A percentile compares a stretch with the other conserved stretches of the same genome.
Conservation (phyloP, 1,140 invertebrate genomes). For the Drosophila murphyi region DNA sequence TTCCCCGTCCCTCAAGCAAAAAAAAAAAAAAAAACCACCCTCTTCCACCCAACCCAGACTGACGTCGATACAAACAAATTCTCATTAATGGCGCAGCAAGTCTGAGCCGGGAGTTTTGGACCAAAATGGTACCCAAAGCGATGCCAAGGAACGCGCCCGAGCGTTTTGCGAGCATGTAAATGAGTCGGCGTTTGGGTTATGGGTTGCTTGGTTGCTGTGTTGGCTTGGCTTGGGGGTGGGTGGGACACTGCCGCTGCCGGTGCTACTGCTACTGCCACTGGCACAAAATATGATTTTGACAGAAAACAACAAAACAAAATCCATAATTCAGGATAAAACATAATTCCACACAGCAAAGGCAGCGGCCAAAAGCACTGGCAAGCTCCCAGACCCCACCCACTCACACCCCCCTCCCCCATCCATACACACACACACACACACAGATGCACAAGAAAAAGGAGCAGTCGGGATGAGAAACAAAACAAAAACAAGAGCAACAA, state of each 20-base stretch:
- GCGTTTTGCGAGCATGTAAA: constrained; percentile 71
- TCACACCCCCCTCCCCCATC: too few species aligned
- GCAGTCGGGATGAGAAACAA: constrained; percentile 53
- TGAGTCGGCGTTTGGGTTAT: constrained; percentile 65
- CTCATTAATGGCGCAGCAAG: constrained; percentile 73
- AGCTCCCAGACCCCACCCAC: background rate
- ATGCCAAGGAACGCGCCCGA: constrained; percentile 41
- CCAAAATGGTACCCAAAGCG: constrained; percentile 62
- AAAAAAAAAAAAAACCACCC: too few species aligned
- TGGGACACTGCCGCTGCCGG: constrained; percentile 4
- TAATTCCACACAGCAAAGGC: constrained; percentile 75
- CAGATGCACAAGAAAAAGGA: constrained; percentile 72
- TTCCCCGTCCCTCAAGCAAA: too few species aligned
- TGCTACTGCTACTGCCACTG: constrained; percentile 22
- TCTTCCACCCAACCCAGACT: constrained; percentile 41
- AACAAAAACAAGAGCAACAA: constrained; percentile 34
- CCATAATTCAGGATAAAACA: constrained; percentile 84
- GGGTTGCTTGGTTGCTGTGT: background rate
- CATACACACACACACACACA: constrained; percentile 20
- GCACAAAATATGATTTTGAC: constrained; percentile 84
- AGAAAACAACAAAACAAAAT: constrained; percentile 84
- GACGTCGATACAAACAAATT: constrained; percentile 81
- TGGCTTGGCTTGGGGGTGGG: constrained; percentile 8
- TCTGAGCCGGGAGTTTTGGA: constrained; percentile 46
- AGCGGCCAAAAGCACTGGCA: constrained; percentile 6